Base-by-base conservation (phyloP, 1,140 invertebrate species). In the Scaptomyza graminum region DNA sequence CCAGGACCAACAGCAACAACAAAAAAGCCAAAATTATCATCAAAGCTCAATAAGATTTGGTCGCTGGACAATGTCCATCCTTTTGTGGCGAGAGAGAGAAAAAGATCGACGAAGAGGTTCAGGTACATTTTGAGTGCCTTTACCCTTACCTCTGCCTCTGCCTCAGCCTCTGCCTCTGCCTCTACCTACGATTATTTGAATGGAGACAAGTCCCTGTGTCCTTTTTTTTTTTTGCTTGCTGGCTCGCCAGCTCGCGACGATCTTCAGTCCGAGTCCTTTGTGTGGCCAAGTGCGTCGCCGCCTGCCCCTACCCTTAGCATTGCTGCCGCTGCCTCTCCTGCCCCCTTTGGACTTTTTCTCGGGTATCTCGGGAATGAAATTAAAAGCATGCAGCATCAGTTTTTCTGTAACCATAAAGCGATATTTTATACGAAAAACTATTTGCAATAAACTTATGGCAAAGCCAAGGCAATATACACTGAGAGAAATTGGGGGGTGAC, bases 181-280 rank as follows among this genome's bases (percentile, higher is more conserved):
- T n/a, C 37, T 41, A 12, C 37, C 12, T 41, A 12, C 8, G 37
- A 4, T n/a, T n/a, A 87, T 90, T 90, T 82, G 71, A 90, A 90
- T 90, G 87, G 76, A 90, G 87, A 90, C 87, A 90, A 90, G 87
- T 90, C 87, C 87, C 81, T 82, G 81, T 67, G 77, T 69, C 80
- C 79, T 65, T 68, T 64, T 70, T 57, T 31, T 34, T 34, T 9
- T 2, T 9, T 34, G 1, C 2, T 34, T 8, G 31, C 31, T 34
- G 7, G 31, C 16, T 39, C 18, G 46, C n/a, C 16, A 6, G 52
- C 25, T 67, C 57, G 70, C 62, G 62, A 54, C 50, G 76, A 61
- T 74, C 82, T 81, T 87, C 37, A 56, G 49, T 25, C 57, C 55
- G 37, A 74, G 37, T 68, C 83, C 75, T 88, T 87, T 87, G 82